Evolutionary conservation across 2,797 vertebrate species (phyloP), one percentile per base, ranked within the genome.

Genomic region (Melanogrammus aeglefinus): DNA sequence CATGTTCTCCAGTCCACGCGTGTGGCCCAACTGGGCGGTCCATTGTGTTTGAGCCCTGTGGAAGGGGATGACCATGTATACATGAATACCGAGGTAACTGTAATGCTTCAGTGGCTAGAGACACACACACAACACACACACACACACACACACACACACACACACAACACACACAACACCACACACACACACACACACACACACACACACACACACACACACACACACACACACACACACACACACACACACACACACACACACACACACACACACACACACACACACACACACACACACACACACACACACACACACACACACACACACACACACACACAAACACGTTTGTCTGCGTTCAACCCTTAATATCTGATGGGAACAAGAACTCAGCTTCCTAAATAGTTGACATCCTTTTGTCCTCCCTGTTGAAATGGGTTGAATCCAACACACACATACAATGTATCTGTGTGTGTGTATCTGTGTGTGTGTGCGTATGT

Each of bases 31-130:
- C 57, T 8, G 21, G 8, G 3, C 57, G n/a, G 57, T n/a, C 21
- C 57, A 63, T 63, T 24, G 18, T 18, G 18, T 57, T 44, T 57
- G 47, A 18, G 47, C 47, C 47, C 47, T 57, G 7, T 24, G 24
- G n/a, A 63, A 75, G 9, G 66, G 57, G 78, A 29, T 38, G 80
- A 77, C 78, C 84, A 83, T 86, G 80, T 87, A 83, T n/a, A 78
- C 31, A 69, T 77, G 71, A 41, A 63, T 35, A 27, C 35, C 72
- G 27, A 36, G 36, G 47, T n/a, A 8, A 69, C 63, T 27, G n/a
- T 27, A 69, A 69, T 69, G 24, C 63, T 14, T 63, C 74, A 69
- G 38, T 79, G 73, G 69, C 18, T 12, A 73, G 66, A 76, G 27
- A 77, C 47, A 51, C 75, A n/a, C n/a, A n/a, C n/a, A n/a, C 12